Base-by-base conservation (phyloP, 2,797 vertebrate genomes). In the Decapterus maruadsi region DNA sequence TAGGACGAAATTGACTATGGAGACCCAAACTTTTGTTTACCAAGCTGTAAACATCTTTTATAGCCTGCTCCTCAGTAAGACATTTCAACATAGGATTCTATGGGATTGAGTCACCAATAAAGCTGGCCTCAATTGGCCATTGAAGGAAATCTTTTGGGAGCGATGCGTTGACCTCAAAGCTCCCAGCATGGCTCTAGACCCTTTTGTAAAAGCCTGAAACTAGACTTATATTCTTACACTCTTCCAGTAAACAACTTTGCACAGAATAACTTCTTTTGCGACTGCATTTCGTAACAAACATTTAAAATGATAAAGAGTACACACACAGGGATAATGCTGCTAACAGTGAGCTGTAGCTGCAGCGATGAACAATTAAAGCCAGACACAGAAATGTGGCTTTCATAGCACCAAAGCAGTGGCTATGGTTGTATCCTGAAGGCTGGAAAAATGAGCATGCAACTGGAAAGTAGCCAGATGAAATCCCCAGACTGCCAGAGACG, bases 391-490 rank as follows among this genome's bases (percentile, higher is more conserved):
- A 73, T 50, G 36, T 63, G 20, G 82, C 68, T 69, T 66, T 74
- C 45, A 60, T 31, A 57, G 60, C 68, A 38, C 42, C 14, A 48
- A 65, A 67, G 82, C 73, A 42, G 7, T 46, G 62, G 58, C 53
- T 22, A 43, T 22, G 62, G 79, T 20, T 76, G 72, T 63, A 58
- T 67, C 86, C 84, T 68, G 74, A 80, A 79, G 82, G 70, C 77
- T 78, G 71, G 72, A 81, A 62, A 83, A 82, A 82, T 72, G 57
- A 84, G 81, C 51, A 12, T 50, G 65, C 71, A 61, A 56, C 56
- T 85, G 82, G 84, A 82, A 61, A 50, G 86, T 70, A 54, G 80
- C 86, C 82, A 82, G 71, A 71, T 67, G 51, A 85, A 89, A 79
- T 79, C 86, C 81, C 65, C 61, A 51, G 80, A 62, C 77, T 78